Evolutionary conservation across 2,888 invertebrate genomes (phyloP), one percentile per base, ranked within the genome.

Genomic region (Drosophila mulleri): DNA sequence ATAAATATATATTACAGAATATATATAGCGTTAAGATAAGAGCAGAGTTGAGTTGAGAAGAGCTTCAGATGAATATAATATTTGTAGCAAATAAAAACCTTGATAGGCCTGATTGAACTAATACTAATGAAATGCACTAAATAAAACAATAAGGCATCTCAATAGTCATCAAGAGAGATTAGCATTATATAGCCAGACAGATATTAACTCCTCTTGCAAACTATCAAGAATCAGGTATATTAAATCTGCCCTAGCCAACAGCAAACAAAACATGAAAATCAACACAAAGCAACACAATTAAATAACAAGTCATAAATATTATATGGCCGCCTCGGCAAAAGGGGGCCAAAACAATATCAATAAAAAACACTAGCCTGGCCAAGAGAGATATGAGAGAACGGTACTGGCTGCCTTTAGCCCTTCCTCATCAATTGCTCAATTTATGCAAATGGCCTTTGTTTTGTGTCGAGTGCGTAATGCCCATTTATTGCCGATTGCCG

Each of bases 281-380:
- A 41, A 42, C 48, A 72, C 57, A 16, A 60, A 54, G 54, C 39
- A 48, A n/a, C 26, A 71, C 26, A 71, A 77, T 58, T 52, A 72
- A 60, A 42, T 14, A 59, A 56, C 35, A 56, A 48, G 56, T 57
- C 35, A 20, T 44, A 57, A 53, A 47, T 35, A 37, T 26, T 45
- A 44, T 45, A 42, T 16, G 14, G 12, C 9, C 47, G 26, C 14
- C 62, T 53, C 52, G 42, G 32, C 85, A 80, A 80, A 70, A 70
- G 83, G 63, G 89, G 89, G 89, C 69, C 87, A 82, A 83, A 82
- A 80, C 80, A 64, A 84, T 82, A 85, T 61, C 76, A 75, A 85
- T 72, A 83, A 77, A 75, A 47, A 57, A 56, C 41, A 29, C 29
- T 29, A 67, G 69, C 29, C 64, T 35, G 32, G 8, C 39, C 5